phyloP scores from a whole-genome alignment of 2,113 vertebrate species.

The Neolamprologus ventralis region DNA sequence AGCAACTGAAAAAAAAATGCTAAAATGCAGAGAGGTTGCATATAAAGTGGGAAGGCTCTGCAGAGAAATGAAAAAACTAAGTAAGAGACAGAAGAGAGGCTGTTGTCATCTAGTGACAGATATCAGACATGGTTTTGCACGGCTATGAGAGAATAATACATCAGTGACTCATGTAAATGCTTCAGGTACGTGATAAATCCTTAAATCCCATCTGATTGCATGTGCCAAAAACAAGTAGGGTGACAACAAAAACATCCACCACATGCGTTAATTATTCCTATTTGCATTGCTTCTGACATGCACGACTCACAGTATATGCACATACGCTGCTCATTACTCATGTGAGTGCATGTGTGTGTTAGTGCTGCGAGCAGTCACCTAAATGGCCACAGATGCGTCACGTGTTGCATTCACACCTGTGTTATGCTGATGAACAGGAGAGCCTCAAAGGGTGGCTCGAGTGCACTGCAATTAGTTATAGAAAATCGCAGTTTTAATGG shows the following conservation, averaged over 20 bases:
- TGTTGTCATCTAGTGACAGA: not conserved
- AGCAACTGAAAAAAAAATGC: not conserved
- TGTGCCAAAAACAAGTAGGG: not conserved
- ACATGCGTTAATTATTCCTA: not conserved
- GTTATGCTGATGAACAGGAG: conserved; percentile 27
- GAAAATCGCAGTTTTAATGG: conserved; percentile 34
- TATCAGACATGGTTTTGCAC: not conserved
- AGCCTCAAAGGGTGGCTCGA: conserved; percentile 45
- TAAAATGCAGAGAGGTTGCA: not conserved
- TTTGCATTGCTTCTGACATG: not conserved
- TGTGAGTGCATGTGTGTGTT: not conserved
- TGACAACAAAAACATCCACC: conserved; percentile 26
- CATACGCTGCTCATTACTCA: not conserved
- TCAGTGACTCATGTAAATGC: not conserved
- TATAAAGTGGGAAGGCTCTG: not conserved
- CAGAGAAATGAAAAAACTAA: not conserved
- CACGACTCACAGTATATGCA: not conserved
- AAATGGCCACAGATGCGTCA: not conserved
- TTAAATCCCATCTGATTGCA: not conserved
- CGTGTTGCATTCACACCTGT: conserved; percentile 23
- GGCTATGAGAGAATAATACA: not conserved
- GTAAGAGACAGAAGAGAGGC: not conserved
- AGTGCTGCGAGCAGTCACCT: not conserved
- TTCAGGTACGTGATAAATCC: not conserved
- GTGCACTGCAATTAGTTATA: conserved; percentile 46